These are phyloP conservation scores for Drosophila baimaii DNA, from an alignment of 1,140 invertebrate genomes.

Conservation along the genomic window DNA sequence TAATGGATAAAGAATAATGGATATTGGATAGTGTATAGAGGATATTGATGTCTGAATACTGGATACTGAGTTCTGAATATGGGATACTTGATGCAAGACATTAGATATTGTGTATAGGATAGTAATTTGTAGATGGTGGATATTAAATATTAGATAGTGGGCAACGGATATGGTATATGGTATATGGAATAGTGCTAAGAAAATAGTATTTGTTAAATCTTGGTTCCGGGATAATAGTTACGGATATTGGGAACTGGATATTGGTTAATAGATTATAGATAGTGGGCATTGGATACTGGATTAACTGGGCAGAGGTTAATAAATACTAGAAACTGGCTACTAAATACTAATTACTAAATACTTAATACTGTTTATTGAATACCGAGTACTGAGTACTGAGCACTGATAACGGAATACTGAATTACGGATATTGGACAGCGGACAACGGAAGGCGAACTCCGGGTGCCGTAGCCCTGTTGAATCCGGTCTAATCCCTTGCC, in stretches of 20 bases:
- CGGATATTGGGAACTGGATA: background rate
- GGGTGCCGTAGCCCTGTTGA: no score
- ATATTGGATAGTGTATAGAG: background rate
- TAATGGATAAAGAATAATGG: background rate
- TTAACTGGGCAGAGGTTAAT: no score
- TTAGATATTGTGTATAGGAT: background rate
- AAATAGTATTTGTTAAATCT: no score
- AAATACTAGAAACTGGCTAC: no score
- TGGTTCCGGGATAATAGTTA: background rate
- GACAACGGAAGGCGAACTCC: no score
- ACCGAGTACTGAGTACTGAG: no score
- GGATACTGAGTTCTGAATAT: background rate
- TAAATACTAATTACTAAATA: background rate
- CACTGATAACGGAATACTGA: background rate
- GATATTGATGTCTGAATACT: background rate
- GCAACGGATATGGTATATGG: background rate
- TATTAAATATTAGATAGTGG: background rate
- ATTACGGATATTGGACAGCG: background rate
- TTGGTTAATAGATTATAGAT: background rate
- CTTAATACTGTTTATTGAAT: background rate
- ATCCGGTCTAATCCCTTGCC: background rate
- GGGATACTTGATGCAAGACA: background rate
- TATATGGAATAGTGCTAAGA: no score
- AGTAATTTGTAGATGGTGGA: background rate
- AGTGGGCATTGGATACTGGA: background rate